phyloP scores from a whole-genome alignment of 1,140 invertebrate species.

The Sitophilus oryzae region DNA sequence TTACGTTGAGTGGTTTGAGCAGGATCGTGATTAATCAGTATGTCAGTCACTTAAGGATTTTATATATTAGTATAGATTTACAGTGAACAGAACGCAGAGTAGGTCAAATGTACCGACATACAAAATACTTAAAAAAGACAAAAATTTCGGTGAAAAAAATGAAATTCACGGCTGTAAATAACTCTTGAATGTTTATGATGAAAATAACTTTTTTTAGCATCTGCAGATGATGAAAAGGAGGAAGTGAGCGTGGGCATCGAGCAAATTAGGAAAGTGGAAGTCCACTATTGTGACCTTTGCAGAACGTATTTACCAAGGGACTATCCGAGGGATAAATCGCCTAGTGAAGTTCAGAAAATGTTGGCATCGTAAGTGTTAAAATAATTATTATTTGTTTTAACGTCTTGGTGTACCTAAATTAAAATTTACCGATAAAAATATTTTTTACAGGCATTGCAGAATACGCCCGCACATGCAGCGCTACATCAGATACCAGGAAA shows the following conservation, averaged over 20 bases:
- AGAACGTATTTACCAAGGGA: slow-evolving; percentile 60
- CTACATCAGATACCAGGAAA: slow-evolving; percentile 67
- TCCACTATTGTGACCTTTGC: slow-evolving; percentile 67
- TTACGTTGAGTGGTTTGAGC: too few relatives aligned
- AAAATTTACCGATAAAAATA: neutral
- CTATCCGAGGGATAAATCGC: too few relatives aligned
- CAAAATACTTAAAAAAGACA: too few relatives aligned
- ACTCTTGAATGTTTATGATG: too few relatives aligned
- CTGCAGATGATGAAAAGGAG: slow-evolving; percentile 54
- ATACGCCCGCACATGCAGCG: slow-evolving; percentile 63
- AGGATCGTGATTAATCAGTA: too few relatives aligned
- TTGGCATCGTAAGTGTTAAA: slow-evolving; percentile 42
- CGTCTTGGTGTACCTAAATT: neutral
- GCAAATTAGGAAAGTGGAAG: slow-evolving; percentile 68
- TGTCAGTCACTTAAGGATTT: too few relatives aligned
- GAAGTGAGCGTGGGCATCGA: slow-evolving; percentile 70
- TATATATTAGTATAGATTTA: too few relatives aligned
- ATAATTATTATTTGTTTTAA: neutral
- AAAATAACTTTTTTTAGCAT: slow-evolving; percentile 28
- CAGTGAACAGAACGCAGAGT: too few relatives aligned
- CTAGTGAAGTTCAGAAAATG: slow-evolving; percentile 46
- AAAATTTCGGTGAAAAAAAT: too few relatives aligned
- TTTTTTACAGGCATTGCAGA: slow-evolving; percentile 56
- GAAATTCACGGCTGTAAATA: too few relatives aligned
- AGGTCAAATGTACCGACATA: too few relatives aligned